Base-by-base conservation (phyloP, 2,113 vertebrate species). In the Mesitornis unicolor region DNA sequence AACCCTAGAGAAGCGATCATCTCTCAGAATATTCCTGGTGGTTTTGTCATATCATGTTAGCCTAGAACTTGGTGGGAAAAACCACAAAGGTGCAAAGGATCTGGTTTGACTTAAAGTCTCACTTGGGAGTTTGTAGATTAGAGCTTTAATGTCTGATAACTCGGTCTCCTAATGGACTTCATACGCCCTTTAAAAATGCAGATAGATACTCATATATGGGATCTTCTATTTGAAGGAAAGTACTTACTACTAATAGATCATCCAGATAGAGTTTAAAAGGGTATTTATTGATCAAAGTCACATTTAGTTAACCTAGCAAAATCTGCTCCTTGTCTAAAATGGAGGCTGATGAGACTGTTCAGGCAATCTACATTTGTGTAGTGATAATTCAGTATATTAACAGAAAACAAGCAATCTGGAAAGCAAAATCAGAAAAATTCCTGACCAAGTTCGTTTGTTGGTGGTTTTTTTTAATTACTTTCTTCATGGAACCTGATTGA, bases 141-240 rank as follows among this genome's bases (percentile, higher is more conserved):
- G 36, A 92, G 16, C n/a, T 61, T 70, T 67, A 84, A 4, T n/a
- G 73, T 7, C 38, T 42, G 53, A 5, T 73, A 38, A 54, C 26
- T 89, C 8, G 0, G 26, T 16, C 36, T 69, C 51, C 56, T 68
- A 54, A 77, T 0, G 2, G 18, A 17, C 19, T 84, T 89, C 10
- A 16, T 57, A 65, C 28, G 56, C 24, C 16, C n/a, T 84, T 78
- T 80, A 38, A 88, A 82, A 90, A 75, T 45, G 22, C 17, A 63
- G 19, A 67, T 10, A 13, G 8, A 12, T 2, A 19, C 2, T 40
- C 4, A 13, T 8, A 38, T 2, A 13, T 9, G 9, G 31, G 59
- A 43, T 42, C 8, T 43, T 68, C 1, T 1, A 26, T 69, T 69
- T 67, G 61, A 78, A 75, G 38, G 35, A 76, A 75, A 40, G 7